Evolutionary conservation across 2,797 vertebrate genomes (phyloP), one percentile per base, ranked within the genome.

Genomic region (Macrochelys suwanniensis): DNA sequence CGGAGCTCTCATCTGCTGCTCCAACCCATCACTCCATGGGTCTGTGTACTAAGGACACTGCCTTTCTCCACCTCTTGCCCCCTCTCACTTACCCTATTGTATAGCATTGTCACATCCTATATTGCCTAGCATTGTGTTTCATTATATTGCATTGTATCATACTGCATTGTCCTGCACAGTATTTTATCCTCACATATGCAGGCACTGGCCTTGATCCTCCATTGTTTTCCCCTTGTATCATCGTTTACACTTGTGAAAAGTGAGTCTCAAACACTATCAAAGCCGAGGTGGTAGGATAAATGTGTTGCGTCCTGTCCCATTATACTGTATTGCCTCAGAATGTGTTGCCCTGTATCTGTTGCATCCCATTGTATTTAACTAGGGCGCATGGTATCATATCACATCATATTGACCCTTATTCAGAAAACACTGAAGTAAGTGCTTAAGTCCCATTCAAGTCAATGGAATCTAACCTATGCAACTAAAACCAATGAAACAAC

Each of bases 161-260:
- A 49, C 12, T 77, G 5, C 79, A 57, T 68, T 84, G 1, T 6
- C 76, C 23, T 45, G 45, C 56, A 37, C 3, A 33, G 53, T 21
- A 51, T 45, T 59, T 42, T 25, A 50, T 47, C 65, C 15, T 84
- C 28, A 54, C 65, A 50, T 19, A 57, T 84, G 84, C n/a, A 53
- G 45, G 89, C 33, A 28, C 37, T 61, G 19, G n/a, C 65, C 56
- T 88, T 77, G 45, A 77, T 49, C 26, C 45, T 49, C 74, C 45
- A 49, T 31, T 45, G 45, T 26, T 93, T 84, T 88, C 4, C 1
- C 74, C 54, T 80, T n/a, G 6, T 23, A 31, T 23, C 5, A 5
- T 25, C 0, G 1, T 21, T 71, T 2, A 61, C 2, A 0, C 16
- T 37, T n/a, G 50, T 51, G 50, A 80, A 37, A 53, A 80, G 11